Evolutionary conservation across 2,113 vertebrate species (phyloP), one percentile per base, ranked within the genome.

Genomic region (Paracanthobrama guichenoti): DNA sequence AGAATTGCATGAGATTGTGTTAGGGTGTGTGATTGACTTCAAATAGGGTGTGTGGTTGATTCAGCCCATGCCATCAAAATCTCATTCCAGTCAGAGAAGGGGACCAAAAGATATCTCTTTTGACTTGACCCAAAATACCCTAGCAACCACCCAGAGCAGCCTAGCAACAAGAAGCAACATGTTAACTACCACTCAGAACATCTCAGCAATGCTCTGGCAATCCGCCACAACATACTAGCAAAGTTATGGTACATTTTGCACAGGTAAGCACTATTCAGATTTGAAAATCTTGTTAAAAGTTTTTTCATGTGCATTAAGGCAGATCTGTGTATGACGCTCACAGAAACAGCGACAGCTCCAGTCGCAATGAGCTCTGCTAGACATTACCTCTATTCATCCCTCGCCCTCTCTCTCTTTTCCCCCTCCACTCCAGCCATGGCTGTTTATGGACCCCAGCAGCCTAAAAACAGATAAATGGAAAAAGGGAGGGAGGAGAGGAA

Each of bases 361-460:
- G 18, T 39, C 16, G 57, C 57, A 60, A 39, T 6, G 74, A 69
- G 78, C 31, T 48, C 28, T 20, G 10, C 46, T 44, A 74, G 59
- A 84, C 83, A 84, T 84, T 79, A 78, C 26, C 74, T 67, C 74
- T 78, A 67, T 84, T 84, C 83, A 84, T 86, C 4, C 26, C n/a
- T n/a, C 66, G 3, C 18, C 18, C 72, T n/a, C 77, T 72, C 62
- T 57, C 24, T 16, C 64, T 18, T 69, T 39, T 59, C 11, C 28
- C 69, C 73, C 31, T 35, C 50, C 44, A 48, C 44, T 82, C 72
- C 39, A 44, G 48, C 85, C 74, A 76, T 20, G 20, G 73, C 53
- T 64, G 82, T 64, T 84, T 84, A 62, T 77, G 73, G 50, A 66
- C 57, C 73, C 59, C 82, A 84, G 82, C 28, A 84, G 72, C 82